Percentiles rank a stretch among this genome's conserved stretches.
Conservation (phyloP, 2,113 vertebrate genomes). For the Oriolus oriolus region DNA sequence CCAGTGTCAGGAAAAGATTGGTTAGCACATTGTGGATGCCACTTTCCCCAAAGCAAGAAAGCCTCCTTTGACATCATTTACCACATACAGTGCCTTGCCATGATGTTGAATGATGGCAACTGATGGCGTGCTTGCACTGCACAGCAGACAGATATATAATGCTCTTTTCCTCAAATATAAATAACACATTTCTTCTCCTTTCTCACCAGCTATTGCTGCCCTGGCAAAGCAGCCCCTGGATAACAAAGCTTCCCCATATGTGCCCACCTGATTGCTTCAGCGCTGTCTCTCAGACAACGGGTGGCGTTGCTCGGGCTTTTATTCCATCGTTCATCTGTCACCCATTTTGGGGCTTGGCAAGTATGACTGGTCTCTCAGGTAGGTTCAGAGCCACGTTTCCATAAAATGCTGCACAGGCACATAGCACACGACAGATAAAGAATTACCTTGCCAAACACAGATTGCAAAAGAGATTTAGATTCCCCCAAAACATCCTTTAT, state of each 20-base stretch:
- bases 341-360: neutral
- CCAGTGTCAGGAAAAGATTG: neutral
- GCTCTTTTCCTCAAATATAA: neutral
- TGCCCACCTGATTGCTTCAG: neutral
- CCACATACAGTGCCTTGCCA: neutral
- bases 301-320: neutral
- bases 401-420: neutral
- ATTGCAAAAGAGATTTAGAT: neutral
- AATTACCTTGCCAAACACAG: neutral
- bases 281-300: neutral
- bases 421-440: rapidly evolving
- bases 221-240: neutral
- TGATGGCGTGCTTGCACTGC: neutral
- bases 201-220: neutral
- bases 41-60: neutral
- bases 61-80: neutral
- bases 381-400: neutral
- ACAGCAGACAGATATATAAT: neutral
- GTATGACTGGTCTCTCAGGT: neutral
- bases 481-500: neutral
- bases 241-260: neutral
- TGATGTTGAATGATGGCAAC: neutral
- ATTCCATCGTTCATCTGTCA: neutral
- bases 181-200: neutral
- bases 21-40: neutral